Conservation (phyloP, 2,888 invertebrate species). For the Neoscelio sp. region DNA sequence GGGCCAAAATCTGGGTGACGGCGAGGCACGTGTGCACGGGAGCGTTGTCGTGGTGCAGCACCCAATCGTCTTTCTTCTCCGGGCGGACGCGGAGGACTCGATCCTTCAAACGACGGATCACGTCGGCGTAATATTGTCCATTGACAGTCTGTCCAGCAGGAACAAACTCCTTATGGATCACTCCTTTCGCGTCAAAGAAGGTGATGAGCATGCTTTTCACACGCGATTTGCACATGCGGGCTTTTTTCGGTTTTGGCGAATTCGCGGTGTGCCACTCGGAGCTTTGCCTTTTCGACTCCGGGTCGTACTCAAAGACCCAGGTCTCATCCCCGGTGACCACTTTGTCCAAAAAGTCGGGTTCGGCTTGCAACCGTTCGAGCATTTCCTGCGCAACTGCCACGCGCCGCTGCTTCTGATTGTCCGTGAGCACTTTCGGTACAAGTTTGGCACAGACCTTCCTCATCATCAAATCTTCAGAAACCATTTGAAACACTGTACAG, state of each 20-base stretch:
- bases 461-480: conserved; percentile 65
- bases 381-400: conserved; percentile 23
- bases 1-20: too few relatives aligned
- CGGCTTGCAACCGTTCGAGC: conserved; percentile 42
- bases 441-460: conserved; percentile 69
- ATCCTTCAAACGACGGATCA: too few relatives aligned
- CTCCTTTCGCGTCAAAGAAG: conserved; percentile 2
- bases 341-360: conserved; percentile 32
- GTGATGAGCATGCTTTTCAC: conserved; percentile 65
- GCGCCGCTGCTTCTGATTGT: conserved; percentile 62
- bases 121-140: conserved; percentile 15
- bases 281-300: conserved; percentile 60
- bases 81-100: background rate
- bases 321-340: conserved; percentile 59
- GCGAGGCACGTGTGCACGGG: background rate
- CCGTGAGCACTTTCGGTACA: conserved; percentile 67
- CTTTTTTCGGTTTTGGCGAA: conserved; percentile 52
- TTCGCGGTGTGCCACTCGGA: conserved; percentile 49
- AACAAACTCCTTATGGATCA: conserved; percentile 22
- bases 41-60: background rate
- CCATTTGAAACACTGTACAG: conserved; percentile 32
- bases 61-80: background rate
- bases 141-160: conserved; percentile 29
- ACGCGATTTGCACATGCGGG: conserved; percentile 58
- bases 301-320: conserved; percentile 62